Evolutionary conservation across 1,140 invertebrate species (phyloP).

Genomic region (Danaus plexippus): DNA sequence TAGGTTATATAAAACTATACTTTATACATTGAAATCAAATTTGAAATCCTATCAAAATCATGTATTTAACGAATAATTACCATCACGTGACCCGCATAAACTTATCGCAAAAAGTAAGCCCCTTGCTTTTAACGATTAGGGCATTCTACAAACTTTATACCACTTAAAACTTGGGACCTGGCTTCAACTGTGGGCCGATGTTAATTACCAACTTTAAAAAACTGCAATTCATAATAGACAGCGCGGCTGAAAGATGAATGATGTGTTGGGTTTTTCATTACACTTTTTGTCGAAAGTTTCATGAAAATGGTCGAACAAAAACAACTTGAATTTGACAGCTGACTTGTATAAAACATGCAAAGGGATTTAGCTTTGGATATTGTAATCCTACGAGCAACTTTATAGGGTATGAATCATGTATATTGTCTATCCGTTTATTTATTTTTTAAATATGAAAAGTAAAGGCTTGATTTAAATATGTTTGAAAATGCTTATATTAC

Average conservation of each 20-base stretch:
- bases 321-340: constrained; percentile 48
- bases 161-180: constrained; percentile 61
- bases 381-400: constrained; percentile 15
- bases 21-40: no score
- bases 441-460: neutral
- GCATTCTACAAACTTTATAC: constrained; percentile 58
- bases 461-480: no score
- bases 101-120: constrained; percentile 37
- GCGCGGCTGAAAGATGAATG: constrained; percentile 65
- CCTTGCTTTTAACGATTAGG: constrained; percentile 60
- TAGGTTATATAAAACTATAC: no score
- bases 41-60: no score
- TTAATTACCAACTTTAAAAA: constrained; percentile 71
- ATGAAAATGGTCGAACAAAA: constrained; percentile 46
- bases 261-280: constrained; percentile 59
- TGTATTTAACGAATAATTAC: constrained; percentile 10
- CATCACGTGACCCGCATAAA: constrained; percentile 42
- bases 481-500: no score
- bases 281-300: constrained; percentile 51
- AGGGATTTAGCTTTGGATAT: constrained; percentile 24
- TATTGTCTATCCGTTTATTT: constrained; percentile 19
- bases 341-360: constrained; percentile 42
- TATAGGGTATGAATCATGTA: constrained; percentile 22
- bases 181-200: constrained; percentile 45
- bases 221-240: constrained; percentile 70